Evolutionary conservation across 2,888 invertebrate species (phyloP), one percentile per base, ranked within the genome.

Genomic region (Ennomos quercinarius): DNA sequence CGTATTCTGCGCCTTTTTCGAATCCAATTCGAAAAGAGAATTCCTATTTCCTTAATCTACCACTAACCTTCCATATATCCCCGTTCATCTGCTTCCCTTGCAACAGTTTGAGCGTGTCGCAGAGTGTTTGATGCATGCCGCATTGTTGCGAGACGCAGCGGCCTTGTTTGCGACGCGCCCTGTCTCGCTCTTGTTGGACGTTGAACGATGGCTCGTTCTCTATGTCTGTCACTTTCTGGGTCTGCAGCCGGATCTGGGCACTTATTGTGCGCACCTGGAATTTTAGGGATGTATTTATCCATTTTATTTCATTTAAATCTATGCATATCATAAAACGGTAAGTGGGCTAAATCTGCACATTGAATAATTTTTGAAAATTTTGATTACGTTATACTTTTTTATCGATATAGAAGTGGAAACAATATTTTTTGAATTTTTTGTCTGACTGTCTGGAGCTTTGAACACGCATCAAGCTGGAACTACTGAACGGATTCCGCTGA

Each of bases 171-270:
- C 36, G 62, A 13, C 72, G 70, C 6, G 27, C 27, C 6, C 27
- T 27, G 27, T 67, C 71, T 40, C 63, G 73, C 60, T 89, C 89
- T 1, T 73, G 66, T 41, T 84, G 77, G 0, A 91, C 74, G 63
- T 91, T 71, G 44, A 89, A 71, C 0, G 77, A 67, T 0, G 86
- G 77, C 35, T 87, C 86, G 13, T 71, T 81, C 48, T 88, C 81
- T 6, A 91, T 80, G 51, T 83, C 81, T 1, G 74, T 62, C 0
- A 90, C 75, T 66, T 87, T 88, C 27, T 81, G 81, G 6, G 66
- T 73, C 65, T 91, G 88, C 0, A 87, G 42, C 0, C 85, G 79
- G 10, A 91, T 86, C 66, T 88, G 84, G 0, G 78, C 80, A 12
- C 66, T 66, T 56, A 89, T 80, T 8, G 85, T 81, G 52, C 78